These are phyloP conservation scores for Urosaurus nigricauda DNA, from an alignment of 2,797 vertebrate species.

Conservation along the genomic window DNA sequence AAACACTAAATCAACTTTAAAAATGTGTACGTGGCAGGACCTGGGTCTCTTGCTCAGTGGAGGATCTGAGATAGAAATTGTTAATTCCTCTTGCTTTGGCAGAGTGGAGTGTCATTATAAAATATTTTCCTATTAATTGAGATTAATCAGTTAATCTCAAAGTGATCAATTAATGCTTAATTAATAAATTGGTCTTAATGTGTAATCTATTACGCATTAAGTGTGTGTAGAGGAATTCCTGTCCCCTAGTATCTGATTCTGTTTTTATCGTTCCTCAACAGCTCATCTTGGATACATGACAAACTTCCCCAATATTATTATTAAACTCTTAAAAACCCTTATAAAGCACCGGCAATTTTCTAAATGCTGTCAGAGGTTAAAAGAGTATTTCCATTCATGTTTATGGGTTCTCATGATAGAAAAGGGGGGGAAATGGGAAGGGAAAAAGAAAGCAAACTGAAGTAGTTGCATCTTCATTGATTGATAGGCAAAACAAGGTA, in stretches of 20 bases:
- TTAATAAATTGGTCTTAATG: no score
- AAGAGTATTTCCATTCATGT: not conserved
- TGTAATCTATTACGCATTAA: no score
- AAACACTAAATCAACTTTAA: slow-evolving; percentile 37
- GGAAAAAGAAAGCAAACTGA: not conserved
- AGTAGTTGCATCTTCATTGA: not conserved
- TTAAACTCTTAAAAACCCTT: not conserved
- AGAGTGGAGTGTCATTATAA: not conserved
- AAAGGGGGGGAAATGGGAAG: not conserved
- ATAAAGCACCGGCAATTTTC: not conserved
- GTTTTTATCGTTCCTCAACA: slow-evolving; percentile 54
- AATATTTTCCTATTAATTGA: slow-evolving; percentile 34
- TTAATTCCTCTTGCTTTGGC: not conserved
- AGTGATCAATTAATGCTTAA: no score
- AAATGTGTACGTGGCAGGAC: not conserved
- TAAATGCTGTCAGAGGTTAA: not conserved
- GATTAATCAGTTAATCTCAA: not conserved
- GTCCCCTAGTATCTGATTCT: not conserved
- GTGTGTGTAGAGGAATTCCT: slow-evolving; percentile 22
- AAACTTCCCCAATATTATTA: slow-evolving; percentile 14
- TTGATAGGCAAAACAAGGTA: not conserved
- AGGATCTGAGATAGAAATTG: slow-evolving; percentile 12
- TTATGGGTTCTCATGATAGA: not conserved
- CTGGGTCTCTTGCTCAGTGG: not conserved
- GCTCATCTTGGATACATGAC: slow-evolving; percentile 31